These are phyloP conservation scores for Bellardia bayeri DNA, from an alignment of 2,888 invertebrate species.

Conservation along the genomic window DNA sequence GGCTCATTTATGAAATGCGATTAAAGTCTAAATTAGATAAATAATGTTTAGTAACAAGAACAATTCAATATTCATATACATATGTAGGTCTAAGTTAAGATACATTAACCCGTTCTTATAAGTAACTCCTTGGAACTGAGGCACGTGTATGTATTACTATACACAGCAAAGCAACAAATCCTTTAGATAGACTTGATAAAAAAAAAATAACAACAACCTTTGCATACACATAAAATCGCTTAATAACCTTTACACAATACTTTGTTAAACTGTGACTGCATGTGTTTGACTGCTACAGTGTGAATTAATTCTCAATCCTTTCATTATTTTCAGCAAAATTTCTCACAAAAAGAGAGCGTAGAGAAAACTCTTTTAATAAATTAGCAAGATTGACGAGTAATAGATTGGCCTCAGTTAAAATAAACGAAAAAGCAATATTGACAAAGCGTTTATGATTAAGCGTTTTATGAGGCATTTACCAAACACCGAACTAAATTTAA, in stretches of 20 bases:
- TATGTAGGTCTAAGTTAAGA: background rate
- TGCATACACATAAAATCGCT: background rate
- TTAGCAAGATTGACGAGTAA: constrained; percentile 64
- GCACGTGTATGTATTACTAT: constrained; percentile 48
- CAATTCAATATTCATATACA: background rate
- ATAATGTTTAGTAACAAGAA: background rate
- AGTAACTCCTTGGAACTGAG: background rate
- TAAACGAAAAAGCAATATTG: constrained; percentile 76
- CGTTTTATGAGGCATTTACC: constrained; percentile 76
- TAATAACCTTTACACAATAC: constrained; percentile 37
- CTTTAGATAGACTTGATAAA: constrained; percentile 63
- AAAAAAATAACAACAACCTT: background rate
- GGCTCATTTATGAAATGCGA: constrained; percentile 3
- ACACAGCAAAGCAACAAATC: constrained; percentile 48
- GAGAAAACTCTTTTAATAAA: constrained; percentile 28
- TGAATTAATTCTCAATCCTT: constrained; percentile 52
- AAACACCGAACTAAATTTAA: constrained; percentile 57
- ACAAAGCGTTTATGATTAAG: constrained; percentile 79
- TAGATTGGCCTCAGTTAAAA: constrained; percentile 43
- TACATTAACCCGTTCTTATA: background rate
- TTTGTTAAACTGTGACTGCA: constrained; percentile 16
- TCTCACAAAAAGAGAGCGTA: background rate
- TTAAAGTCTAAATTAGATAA: constrained; percentile 4
- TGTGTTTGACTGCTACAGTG: background rate
- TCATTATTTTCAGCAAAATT: background rate